Conservation (phyloP, 2,113 vertebrate species). For the Xiphorhynchus elegans region DNA sequence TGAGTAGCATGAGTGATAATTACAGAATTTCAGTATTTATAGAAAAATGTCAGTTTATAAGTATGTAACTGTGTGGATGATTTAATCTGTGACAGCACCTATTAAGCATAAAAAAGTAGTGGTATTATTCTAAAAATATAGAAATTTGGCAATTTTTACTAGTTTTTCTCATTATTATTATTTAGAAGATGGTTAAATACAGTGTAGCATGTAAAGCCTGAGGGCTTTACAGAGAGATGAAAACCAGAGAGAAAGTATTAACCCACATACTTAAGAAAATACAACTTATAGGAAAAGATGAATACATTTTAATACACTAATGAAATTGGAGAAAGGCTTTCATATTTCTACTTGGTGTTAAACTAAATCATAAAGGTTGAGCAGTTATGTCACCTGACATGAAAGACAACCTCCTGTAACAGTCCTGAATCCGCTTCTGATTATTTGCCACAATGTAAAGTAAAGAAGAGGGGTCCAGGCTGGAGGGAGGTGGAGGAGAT, state of each 20-base stretch:
- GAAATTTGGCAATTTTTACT: neutral
- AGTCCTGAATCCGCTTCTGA: neutral
- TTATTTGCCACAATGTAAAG: neutral
- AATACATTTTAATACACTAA: neutral
- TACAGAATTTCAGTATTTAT: conserved; percentile 24
- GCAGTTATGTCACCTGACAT: neutral
- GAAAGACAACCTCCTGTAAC: neutral
- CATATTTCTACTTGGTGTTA: neutral
- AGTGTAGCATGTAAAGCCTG: neutral
- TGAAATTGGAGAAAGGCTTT: neutral
- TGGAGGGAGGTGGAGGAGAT: neutral
- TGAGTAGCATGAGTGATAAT: neutral
- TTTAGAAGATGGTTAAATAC: neutral
- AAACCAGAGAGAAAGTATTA: neutral
- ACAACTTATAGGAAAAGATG: neutral
- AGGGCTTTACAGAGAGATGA: neutral
- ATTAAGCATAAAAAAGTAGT: neutral
- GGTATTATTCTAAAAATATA: neutral
- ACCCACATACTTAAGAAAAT: neutral
- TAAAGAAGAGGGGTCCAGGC: neutral
- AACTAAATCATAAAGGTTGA: neutral
- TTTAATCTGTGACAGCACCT: neutral
- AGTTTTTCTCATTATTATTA: neutral
- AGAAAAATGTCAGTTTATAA: neutral
- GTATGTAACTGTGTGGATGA: neutral